Evolutionary conservation across 2,797 vertebrate species (phyloP), one percentile per base, ranked within the genome.

Genomic region (Dicrostonyx torquatus): DNA sequence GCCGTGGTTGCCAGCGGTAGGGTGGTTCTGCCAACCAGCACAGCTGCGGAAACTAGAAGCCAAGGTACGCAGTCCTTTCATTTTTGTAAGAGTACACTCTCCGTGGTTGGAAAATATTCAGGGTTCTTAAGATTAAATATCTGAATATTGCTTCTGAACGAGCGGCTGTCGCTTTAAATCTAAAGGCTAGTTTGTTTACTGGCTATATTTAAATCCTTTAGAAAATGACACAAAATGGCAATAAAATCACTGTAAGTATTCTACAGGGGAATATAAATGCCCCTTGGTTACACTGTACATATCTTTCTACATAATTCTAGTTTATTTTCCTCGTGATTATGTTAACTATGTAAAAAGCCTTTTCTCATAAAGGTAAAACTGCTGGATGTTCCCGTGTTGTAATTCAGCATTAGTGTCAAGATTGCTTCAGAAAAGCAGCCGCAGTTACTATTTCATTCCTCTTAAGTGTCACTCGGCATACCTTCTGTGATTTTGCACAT

Each of bases 201-300:
- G 97, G 95, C 97, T 98, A 97, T 98, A 98, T 98, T 99, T 98
- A 98, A 98, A 98, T 98, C 98, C 98, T 98, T 99, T 98, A 98
- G 98, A 98, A 99, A 99, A 99, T 98, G 99, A 99, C 98, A 99
- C 98, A 98, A 99, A 99, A 98, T 98, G 96, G 98, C 98, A 99
- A 99, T 99, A 99, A 99, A 99, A 99, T 99, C 98, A 99, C 98
- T 98, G 98, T 98, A 99, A 99, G 98, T 99, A 98, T 99, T 99
- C 98, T 98, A 98, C 98, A 97, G 98, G 98, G 99, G 98, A 98
- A 98, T 98, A 98, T 98, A 98, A 98, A 99, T 99, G 98, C 98
- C 98, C 98, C 98, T 99, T 99, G 99, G 99, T 99, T 99, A 98
- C 98, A 98, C 98, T 98, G 97, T 98, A 98, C 98, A 98, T 98